These are phyloP conservation scores for Pimpla rufipes DNA, from an alignment of 2,888 invertebrate genomes.

Conservation along the genomic window DNA sequence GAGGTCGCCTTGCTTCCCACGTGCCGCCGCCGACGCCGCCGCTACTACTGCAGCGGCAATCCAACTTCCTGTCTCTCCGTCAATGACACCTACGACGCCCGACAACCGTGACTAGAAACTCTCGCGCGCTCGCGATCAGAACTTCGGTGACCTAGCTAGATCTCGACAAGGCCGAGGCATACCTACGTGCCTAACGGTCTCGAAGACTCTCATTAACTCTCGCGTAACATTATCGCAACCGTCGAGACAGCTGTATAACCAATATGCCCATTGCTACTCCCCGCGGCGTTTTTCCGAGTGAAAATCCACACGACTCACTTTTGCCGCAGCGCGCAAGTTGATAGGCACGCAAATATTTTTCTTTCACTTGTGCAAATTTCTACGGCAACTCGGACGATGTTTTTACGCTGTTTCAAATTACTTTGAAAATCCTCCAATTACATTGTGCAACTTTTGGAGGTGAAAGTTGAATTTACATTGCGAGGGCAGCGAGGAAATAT, in stretches of 20 bases:
- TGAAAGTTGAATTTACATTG: too few species aligned
- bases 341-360: too few species aligned
- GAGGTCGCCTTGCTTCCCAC: constrained; percentile 67
- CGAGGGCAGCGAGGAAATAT: too few species aligned
- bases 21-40: constrained; percentile 38
- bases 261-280: too few species aligned
- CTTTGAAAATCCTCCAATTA: too few species aligned
- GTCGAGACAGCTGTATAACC: constrained; percentile 14
- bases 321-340: too few species aligned
- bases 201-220: constrained; percentile 63
- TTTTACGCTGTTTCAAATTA: too few species aligned
- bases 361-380: too few species aligned
- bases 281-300: too few species aligned
- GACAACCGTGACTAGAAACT: constrained; percentile 43
- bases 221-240: constrained; percentile 59
- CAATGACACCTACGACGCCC: constrained; percentile 68
- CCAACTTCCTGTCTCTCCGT: constrained; percentile 66
- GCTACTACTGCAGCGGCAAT: constrained; percentile 10
- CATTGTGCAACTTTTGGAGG: too few species aligned
- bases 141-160: constrained; percentile 68
- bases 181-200: constrained; percentile 56
- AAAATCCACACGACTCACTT: too few species aligned
- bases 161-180: constrained; percentile 62
- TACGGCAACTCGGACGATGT: too few species aligned
- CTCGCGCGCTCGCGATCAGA: constrained; percentile 44